Evolutionary conservation across 2,888 invertebrate genomes (phyloP).

Genomic region (Tanytarsus gracilentus): DNA sequence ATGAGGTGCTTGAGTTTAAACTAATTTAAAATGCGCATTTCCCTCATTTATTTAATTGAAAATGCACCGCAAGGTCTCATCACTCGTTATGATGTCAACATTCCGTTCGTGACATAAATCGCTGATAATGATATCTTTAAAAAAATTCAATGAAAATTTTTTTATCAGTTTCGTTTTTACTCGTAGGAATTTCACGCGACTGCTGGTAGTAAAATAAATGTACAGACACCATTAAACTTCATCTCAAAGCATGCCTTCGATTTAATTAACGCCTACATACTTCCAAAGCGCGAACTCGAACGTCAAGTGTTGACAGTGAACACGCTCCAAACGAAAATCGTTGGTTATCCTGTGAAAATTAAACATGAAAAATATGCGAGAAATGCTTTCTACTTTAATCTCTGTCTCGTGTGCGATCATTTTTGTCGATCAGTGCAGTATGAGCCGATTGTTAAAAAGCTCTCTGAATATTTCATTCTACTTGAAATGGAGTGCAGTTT

Average conservation of each 20-base stretch:
- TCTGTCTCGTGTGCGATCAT: constrained; percentile 89
- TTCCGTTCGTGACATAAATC: too few species aligned
- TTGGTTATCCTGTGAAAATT: constrained; percentile 84
- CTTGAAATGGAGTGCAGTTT: constrained; percentile 82
- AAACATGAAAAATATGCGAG: constrained; percentile 80
- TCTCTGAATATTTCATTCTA: constrained; percentile 82
- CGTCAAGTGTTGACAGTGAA: constrained; percentile 81
- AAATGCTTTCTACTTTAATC: constrained; percentile 91
- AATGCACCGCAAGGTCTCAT: too few species aligned
- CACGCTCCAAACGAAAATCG: constrained; percentile 70
- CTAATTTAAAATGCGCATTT: too few species aligned
- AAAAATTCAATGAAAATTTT: not conserved
- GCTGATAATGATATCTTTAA: too few species aligned
- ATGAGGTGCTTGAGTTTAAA: too few species aligned
- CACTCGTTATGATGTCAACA: too few species aligned
- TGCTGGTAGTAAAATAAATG: constrained; percentile 74
- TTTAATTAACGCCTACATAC: constrained; percentile 87
- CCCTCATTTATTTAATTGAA: too few species aligned
- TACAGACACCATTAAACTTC: constrained; percentile 83
- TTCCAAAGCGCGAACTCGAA: constrained; percentile 87
- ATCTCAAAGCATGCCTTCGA: constrained; percentile 91
- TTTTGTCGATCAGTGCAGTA: constrained; percentile 84
- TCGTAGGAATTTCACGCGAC: constrained; percentile 57
- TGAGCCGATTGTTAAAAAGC: constrained; percentile 87
- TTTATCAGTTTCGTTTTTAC: not conserved